Conservation (phyloP, 2,113 vertebrate genomes). For the Podiceps cristatus region DNA sequence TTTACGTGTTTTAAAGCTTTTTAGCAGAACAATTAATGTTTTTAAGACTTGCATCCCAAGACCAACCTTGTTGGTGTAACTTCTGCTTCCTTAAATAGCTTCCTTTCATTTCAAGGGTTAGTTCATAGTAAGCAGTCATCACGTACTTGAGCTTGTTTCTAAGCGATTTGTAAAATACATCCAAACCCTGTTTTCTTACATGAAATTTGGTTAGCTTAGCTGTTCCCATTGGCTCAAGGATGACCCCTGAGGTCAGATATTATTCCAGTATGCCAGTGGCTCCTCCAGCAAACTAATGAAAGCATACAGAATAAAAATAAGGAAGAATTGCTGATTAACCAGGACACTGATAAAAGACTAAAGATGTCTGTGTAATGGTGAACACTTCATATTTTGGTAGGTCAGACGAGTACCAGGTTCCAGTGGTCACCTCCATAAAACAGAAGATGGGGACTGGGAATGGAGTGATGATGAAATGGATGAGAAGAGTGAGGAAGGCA, state of each 20-base stretch:
- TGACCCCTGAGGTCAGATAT: background rate
- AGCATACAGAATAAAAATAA: background rate
- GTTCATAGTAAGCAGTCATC: background rate
- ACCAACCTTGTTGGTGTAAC: background rate
- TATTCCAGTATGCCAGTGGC: background rate
- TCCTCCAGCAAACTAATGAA: background rate
- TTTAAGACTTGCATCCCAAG: background rate
- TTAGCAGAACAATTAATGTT: background rate
- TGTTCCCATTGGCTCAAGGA: background rate
- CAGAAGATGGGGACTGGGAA: conserved; percentile 98
- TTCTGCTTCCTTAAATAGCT: background rate
- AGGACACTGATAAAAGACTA: background rate
- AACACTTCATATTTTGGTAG: conserved; percentile 72
- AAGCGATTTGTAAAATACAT: background rate
- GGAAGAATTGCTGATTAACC: background rate
- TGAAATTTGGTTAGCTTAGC: background rate
- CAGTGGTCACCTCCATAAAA: conserved; percentile 97
- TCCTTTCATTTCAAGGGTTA: background rate
- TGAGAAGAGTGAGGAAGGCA: conserved; percentile 92
- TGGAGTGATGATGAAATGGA: conserved; percentile 99
- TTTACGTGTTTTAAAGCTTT: background rate
- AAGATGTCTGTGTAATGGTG: background rate
- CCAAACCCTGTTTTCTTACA: fast-evolving
- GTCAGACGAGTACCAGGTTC: conserved; percentile 95
- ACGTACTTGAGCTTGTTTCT: background rate